Base-by-base conservation (phyloP, 2,888 invertebrate species). In the Philaethria dido region DNA sequence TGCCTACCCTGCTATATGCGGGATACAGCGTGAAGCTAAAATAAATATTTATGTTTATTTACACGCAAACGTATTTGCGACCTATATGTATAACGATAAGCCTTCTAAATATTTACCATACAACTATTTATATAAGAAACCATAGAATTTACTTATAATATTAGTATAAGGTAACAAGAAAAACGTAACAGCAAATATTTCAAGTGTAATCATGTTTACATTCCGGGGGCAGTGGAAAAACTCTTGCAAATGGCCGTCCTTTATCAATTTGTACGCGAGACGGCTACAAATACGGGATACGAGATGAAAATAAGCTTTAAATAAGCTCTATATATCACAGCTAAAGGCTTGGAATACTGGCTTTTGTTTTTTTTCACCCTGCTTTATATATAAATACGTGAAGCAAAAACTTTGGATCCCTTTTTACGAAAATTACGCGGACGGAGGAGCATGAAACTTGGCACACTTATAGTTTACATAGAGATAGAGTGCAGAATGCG, bases 161-260 rank as follows among this genome's bases (percentile, higher is more conserved):
- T 57, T 57, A 57, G 57, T 57, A 42, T 57, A 57, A 39, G 42
- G 42, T 57, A 57, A 57, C 16, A 8, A 57, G 57, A 57, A 57
- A 52, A 57, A 16, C 42, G 16, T 57, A 11, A 22, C 57, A 25
- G n/a, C 22, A 57, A 57, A 57, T 25, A 57, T 57, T 42, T 42
- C 57, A 25, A 42, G 57, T 57, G 22, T 42, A 42, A 57, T 57
- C 42, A 42, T 57, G 57, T 57, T 57, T 57, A 42, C 57, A 13
- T 42, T 22, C 57, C 22, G 25, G 25, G 42, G 25, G 22, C 22
- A 57, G 42, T 1, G 22, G 22, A 42, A 42, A 57, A 33, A 33
- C 11, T 52, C 33, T 52, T 52, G 16, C 52, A 52, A 57, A 57
- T 57, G n/a, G 25, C 22, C 22, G 16, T 6, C 42, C 42, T 57